Evolutionary conservation across 1,140 invertebrate species (phyloP), one percentile per base, ranked within the genome.

Genomic region (Thaumetopoea pityocampa): DNA sequence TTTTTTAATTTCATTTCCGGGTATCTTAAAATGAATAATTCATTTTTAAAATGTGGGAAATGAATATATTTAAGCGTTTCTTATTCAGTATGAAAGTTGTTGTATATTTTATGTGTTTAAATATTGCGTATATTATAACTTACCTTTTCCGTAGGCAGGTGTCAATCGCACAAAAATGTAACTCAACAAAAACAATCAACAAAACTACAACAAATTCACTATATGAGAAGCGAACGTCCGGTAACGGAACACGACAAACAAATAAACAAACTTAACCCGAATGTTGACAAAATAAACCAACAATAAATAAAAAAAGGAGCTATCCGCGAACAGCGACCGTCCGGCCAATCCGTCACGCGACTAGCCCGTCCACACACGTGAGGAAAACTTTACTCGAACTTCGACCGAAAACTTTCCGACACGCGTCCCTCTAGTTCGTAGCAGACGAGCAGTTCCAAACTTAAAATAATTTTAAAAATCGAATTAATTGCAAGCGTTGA

Each of bases 131-230:
- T n/a, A 11, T 17, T 6, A 20, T 15, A 8, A 76, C 69, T 76
- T 57, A 79, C 74, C 74, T 68, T 32, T 37, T 37, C 40, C 20
- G 44, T 38, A 26, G 51, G 38, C 45, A 24, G 35, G 41, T 42
- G 27, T 41, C 24, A 42, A 45, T 43, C 37, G 43, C 51, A 59
- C 37, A 30, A 40, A 29, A 46, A 49, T 51, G 57, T 53, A 52
- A 54, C 24, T 57, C 58, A 70, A 71, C 54, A 67, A 62, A 64
- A 70, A 67, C 55, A 72, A 55, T 58, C 41, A 77, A 73, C 55
- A 65, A 67, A 73, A 77, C 65, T 58, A 67, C 58, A 80, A 71
- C 71, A 78, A 61, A 69, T 64, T 71, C 70, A 74, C 73, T 52
- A 45, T 40, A 20, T 23, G 37, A 40, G 37, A 37, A 69, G 66